phyloP scores from a whole-genome alignment of 2,113 vertebrate genomes.

The Otocyon megalotis region DNA sequence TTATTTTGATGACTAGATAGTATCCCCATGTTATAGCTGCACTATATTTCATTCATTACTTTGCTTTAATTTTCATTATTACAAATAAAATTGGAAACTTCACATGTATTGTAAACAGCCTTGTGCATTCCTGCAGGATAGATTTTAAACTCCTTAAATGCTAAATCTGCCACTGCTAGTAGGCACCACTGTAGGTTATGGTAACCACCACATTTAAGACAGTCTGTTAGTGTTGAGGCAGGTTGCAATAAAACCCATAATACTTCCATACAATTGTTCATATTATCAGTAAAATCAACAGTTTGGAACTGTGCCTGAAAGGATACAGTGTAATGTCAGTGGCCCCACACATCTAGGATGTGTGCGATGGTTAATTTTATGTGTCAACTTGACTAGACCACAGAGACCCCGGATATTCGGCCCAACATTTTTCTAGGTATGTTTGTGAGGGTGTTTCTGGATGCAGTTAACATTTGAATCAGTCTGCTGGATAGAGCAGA shows the following conservation, averaged over 20 bases:
- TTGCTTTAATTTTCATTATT: slow-evolving; percentile 9
- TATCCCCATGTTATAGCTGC: not conserved
- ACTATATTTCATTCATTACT: not conserved
- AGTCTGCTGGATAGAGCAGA: not conserved
- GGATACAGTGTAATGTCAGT: not conserved
- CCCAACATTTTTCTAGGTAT: not conserved
- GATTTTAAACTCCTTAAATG: slow-evolving; percentile 19
- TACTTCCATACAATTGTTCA: not conserved
- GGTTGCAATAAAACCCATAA: not conserved
- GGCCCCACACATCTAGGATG: not conserved
- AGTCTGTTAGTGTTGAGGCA: not conserved
- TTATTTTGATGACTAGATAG: not conserved
- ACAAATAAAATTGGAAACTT: not conserved
- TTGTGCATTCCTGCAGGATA: not conserved
- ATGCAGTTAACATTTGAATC: not conserved
- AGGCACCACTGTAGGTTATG: not conserved
- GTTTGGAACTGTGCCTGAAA: not conserved
- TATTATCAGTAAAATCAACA: not conserved
- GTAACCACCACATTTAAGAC: not conserved
- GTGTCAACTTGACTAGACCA: not conserved
- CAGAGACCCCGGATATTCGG: not conserved
- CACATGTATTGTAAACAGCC: not conserved
- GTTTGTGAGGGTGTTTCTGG: not conserved
- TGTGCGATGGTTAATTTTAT: not conserved
- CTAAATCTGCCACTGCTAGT: not conserved